Evolutionary conservation across 2,797 vertebrate genomes (phyloP), one percentile per base, ranked within the genome.

Genomic region (Hydrocynus forskahlii): DNA sequence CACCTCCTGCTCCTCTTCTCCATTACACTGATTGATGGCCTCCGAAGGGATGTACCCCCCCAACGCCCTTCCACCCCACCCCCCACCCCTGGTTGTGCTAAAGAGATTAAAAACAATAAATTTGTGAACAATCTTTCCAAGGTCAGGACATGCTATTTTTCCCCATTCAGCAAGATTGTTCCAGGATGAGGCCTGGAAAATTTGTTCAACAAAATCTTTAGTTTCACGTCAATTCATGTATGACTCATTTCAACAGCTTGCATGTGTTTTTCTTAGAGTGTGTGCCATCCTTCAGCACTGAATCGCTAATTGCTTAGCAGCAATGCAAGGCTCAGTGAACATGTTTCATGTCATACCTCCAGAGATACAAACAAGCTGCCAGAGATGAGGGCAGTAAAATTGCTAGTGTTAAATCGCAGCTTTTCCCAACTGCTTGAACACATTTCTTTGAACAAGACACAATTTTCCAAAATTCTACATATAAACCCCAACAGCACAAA

Each of bases 31-130:
- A 86, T 84, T 83, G 79, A 88, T 79, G 74, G 81, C 59, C 69
- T 85, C 76, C 35, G n/a, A 69, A 59, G 21, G 43, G 76, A 83
- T 59, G n/a, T n/a, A n/a, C n/a, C n/a, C n/a, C n/a, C n/a, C n/a
- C n/a, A n/a, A n/a, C n/a, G n/a, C n/a, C n/a, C n/a, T n/a, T n/a
- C n/a, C n/a, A n/a, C n/a, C n/a, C n/a, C n/a, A n/a, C n/a, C n/a
- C n/a, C n/a, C n/a, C n/a, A n/a, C 40, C 60, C 57, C 35, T 43
- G 0, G 68, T 74, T 63, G 68, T 81, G 79, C 83, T 83, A 81
- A 81, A 87, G 82, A 80, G 79, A 87, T 87, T 87, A 87, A 84
- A 85, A 83, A 81, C 81, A 83, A 83, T 87, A 85, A 50, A 87
- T 87, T 83, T 83, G 79, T 85, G 73, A 45, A 79, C 8, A 70